Conservation (phyloP, 2,797 vertebrate genomes). For the Acanthiza pusilla region DNA sequence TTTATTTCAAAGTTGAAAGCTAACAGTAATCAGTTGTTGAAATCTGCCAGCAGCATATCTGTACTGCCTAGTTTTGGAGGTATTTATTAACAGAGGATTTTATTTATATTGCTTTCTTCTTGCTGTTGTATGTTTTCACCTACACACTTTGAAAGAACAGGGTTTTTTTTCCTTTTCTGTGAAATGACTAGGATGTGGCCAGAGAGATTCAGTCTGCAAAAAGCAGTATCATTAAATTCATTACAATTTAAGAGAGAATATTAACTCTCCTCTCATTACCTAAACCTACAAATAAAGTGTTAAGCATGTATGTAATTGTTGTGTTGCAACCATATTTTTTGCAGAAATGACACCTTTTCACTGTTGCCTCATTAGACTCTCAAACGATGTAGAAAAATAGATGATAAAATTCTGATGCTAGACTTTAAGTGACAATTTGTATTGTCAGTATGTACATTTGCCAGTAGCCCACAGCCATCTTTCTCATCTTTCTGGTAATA, state of each 20-base stretch:
- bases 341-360: not conserved
- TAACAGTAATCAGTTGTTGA: not conserved
- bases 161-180: not conserved
- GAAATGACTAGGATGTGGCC: not conserved
- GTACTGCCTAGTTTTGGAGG: not conserved
- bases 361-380: not conserved
- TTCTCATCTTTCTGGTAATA: slow-evolving; percentile 44
- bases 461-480: slow-evolving; percentile 17
- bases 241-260: not conserved
- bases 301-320: not conserved
- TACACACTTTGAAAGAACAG: not conserved
- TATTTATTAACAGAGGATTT: not conserved
- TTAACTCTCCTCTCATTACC: not conserved
- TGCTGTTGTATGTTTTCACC: not conserved
- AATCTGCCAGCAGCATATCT: not conserved
- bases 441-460: not conserved
- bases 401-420: not conserved
- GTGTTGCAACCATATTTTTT: not conserved
- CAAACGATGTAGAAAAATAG: not conserved
- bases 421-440: not conserved
- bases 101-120: not conserved
- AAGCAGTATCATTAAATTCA: not conserved
- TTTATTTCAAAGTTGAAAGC: not conserved
- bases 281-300: not conserved
- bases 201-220: not conserved